A percentile compares a stretch with the other conserved stretches of the same genome.
Evolutionary conservation across 2,797 vertebrate genomes (phyloP).

Genomic region (Pelobates cultripes): DNA sequence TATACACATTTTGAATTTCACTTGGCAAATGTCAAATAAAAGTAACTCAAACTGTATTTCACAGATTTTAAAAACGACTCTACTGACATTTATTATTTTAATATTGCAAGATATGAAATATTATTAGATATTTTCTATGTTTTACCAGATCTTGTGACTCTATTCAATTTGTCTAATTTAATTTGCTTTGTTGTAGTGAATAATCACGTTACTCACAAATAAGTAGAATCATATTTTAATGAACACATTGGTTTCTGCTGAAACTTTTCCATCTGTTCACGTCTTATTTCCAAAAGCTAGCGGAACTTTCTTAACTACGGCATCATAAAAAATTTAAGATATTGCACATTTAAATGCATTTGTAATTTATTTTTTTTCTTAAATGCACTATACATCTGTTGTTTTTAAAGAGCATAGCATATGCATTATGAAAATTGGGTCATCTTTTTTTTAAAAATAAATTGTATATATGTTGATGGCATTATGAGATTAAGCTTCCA

Average conservation of each 20-base stretch:
- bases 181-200: slow-evolving; percentile 16
- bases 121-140: not conserved
- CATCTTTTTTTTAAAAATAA: no score
- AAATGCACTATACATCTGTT: not conserved
- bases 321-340: slow-evolving; percentile 29
- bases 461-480: no score
- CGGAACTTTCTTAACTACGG: not conserved
- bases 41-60: no score
- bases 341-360: slow-evolving; percentile 13
- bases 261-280: slow-evolving; percentile 38
- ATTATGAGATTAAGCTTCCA: no score
- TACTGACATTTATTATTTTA: not conserved
- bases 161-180: not conserved
- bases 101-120: not conserved
- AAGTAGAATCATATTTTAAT: slow-evolving; percentile 43
- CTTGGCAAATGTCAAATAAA: no score
- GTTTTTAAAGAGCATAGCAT: no score
- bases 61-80: not conserved
- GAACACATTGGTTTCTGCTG: slow-evolving; percentile 34
- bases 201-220: slow-evolving; percentile 40
- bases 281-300: slow-evolving; percentile 1
- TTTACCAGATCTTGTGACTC: not conserved
- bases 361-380: not conserved
- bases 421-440: no score
- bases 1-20: no score